These are phyloP conservation scores for Oedothorax gibbosus DNA, from an alignment of 1,140 invertebrate species.

Conservation along the genomic window DNA sequence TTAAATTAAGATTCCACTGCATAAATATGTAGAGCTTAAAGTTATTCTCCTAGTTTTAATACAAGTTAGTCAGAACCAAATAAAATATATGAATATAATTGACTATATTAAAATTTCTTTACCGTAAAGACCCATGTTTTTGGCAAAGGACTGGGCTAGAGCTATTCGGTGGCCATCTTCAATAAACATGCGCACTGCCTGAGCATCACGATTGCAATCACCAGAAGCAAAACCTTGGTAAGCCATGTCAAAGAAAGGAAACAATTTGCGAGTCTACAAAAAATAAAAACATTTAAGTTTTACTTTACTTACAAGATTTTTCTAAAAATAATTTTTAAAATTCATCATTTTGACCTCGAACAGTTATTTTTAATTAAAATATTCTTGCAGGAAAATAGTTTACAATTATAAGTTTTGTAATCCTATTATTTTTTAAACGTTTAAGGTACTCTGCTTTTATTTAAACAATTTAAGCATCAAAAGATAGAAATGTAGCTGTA, in stretches of 20 bases:
- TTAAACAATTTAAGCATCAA: too few relatives aligned
- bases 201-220: slow-evolving; percentile 88
- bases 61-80: neutral
- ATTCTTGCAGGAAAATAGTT: too few relatives aligned
- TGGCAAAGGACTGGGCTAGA: slow-evolving; percentile 96
- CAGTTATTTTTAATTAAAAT: too few relatives aligned
- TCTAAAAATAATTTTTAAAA: neutral
- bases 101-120: neutral
- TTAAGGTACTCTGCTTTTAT: too few relatives aligned
- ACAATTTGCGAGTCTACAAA: slow-evolving; percentile 76
- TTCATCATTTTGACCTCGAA: too few relatives aligned
- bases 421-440: too few relatives aligned
- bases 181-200: slow-evolving; percentile 90
- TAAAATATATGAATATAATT: neutral
- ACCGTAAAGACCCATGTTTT: slow-evolving; percentile 98
- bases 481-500: too few relatives aligned
- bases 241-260: slow-evolving; percentile 99
- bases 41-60: neutral
- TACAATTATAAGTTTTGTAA: too few relatives aligned
- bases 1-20: neutral
- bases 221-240: slow-evolving; percentile 96
- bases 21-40: neutral
- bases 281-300: neutral
- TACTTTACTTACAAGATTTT: neutral
- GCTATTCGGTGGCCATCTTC: slow-evolving; percentile 91